These are phyloP conservation scores for Vespertilio murinus DNA, from an alignment of 2,797 vertebrate genomes.

Conservation along the genomic window DNA sequence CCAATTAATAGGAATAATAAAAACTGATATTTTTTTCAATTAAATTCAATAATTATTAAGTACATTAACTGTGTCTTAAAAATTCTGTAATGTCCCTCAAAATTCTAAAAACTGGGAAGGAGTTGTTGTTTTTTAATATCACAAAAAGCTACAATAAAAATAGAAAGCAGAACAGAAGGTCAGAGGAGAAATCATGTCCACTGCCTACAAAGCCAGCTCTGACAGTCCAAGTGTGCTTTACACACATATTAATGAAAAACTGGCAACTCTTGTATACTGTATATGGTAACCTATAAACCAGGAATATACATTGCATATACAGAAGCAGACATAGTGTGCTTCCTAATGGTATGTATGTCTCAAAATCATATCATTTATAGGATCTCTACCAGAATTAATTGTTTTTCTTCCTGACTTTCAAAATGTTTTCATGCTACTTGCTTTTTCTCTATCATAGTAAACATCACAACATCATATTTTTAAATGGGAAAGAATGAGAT, in stretches of 20 bases:
- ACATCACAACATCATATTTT: neutral
- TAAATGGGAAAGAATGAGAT: neutral
- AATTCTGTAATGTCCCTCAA: neutral
- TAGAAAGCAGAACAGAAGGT: neutral
- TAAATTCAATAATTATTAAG: slow-evolving; percentile 12
- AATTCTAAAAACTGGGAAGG: slow-evolving; percentile 1
- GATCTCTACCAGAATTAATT: neutral
- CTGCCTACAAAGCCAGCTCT: neutral
- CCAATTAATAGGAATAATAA: slow-evolving; percentile 33
- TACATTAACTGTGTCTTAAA: neutral
- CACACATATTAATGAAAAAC: neutral
- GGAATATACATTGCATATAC: neutral
- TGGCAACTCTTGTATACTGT: neutral
- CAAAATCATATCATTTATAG: neutral
- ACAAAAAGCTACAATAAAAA: neutral
- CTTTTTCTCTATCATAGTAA: neutral
- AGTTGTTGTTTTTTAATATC: neutral
- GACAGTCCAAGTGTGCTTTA: neutral
- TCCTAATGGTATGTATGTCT: neutral
- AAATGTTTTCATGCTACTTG: neutral
- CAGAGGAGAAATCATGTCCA: neutral
- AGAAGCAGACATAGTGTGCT: neutral
- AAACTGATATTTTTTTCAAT: slow-evolving; percentile 40
- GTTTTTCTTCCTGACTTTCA: neutral
- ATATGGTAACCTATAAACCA: neutral